Evolutionary conservation across 53 echinoderm and acorn worm species (phyloP).

Genomic region (Temnopleurus reevesii): DNA sequence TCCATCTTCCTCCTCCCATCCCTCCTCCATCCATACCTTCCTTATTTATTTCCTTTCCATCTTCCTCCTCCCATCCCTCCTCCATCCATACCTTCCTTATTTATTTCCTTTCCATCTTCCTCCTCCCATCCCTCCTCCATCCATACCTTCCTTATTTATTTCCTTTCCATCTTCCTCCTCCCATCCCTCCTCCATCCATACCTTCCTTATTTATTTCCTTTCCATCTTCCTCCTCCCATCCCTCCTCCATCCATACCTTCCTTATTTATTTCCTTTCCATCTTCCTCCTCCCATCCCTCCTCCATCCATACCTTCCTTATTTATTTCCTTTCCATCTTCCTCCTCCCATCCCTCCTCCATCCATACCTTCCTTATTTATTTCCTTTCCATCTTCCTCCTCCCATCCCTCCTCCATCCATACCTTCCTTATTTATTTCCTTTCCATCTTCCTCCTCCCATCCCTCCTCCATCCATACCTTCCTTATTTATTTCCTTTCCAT

Average conservation of each 20-base stretch:
- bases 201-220: not conserved
- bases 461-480: no score
- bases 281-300: not conserved
- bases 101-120: no score
- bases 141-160: not conserved
- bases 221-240: not conserved
- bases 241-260: not conserved
- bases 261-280: not conserved
- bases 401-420: constrained; percentile 48
- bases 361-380: not conserved
- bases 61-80: no score
- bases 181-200: not conserved
- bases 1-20: no score
- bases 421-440: no score
- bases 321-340: not conserved
- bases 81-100: no score
- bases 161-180: not conserved
- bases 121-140: no score
- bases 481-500: no score
- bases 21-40: no score
- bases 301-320: no score
- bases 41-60: no score
- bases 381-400: not conserved
- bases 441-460: no score
- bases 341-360: not conserved